Conservation (phyloP, 1,140 invertebrate genomes). For the Brachionus plicatilis region DNA sequence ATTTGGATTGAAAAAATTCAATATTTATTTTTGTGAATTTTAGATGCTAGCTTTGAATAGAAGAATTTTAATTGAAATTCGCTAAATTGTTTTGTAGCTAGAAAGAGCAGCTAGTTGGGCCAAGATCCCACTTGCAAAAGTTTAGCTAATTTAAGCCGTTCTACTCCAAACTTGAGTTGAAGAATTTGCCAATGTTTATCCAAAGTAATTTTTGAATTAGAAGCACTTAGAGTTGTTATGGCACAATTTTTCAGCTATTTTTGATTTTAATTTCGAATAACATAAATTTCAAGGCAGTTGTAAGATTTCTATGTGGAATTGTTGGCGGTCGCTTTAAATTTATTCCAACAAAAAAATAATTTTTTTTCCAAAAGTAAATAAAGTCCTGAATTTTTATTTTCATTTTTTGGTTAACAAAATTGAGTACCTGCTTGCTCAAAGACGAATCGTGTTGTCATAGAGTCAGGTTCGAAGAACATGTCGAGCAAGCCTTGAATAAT, state of each 20-base stretch:
- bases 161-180: too few species aligned
- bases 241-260: too few species aligned
- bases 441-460: neutral
- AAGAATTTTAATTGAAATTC: neutral
- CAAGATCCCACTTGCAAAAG: too few species aligned
- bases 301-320: too few species aligned
- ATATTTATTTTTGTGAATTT: constrained; percentile 11
- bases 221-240: too few species aligned
- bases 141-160: too few species aligned
- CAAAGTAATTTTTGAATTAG: too few species aligned
- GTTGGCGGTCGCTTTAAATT: too few species aligned
- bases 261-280: too few species aligned
- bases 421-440: neutral
- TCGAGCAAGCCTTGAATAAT: neutral
- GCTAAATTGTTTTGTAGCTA: neutral
- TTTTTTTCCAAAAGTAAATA: neutral
- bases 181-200: too few species aligned
- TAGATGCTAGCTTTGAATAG: neutral
- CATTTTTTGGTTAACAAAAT: neutral
- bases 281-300: too few species aligned
- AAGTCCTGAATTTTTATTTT: neutral
- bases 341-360: too few species aligned
- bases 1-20: neutral
- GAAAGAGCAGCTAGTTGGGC: neutral
- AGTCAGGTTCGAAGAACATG: neutral